These are phyloP conservation scores for Smithornis capensis DNA, from an alignment of 2,113 vertebrate genomes.

Conservation along the genomic window DNA sequence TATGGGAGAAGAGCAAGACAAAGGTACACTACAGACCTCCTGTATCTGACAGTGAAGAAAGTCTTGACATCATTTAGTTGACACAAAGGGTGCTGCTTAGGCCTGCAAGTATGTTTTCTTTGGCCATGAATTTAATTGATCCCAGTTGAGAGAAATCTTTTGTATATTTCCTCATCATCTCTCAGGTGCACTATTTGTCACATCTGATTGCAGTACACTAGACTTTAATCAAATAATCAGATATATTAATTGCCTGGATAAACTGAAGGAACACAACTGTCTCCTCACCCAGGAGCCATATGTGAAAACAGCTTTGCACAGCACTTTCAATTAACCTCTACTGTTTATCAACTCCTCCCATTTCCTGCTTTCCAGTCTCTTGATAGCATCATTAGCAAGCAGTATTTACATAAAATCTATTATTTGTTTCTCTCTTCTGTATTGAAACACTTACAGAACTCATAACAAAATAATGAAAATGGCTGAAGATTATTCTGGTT, in stretches of 20 bases:
- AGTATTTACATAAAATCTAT: conserved; percentile 20
- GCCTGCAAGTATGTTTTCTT: neutral
- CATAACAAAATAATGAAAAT: neutral
- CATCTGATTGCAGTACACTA: neutral
- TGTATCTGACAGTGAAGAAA: neutral
- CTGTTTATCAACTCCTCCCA: neutral
- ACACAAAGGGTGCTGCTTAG: neutral
- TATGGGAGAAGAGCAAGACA: neutral
- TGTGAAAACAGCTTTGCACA: neutral
- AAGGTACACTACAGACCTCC: neutral
- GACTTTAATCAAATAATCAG: neutral
- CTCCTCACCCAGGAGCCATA: neutral
- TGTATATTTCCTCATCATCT: neutral
- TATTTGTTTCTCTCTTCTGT: neutral
- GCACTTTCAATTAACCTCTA: neutral
- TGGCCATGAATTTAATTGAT: neutral
- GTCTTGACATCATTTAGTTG: neutral
- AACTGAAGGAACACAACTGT: neutral
- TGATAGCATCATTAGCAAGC: conserved; percentile 5
- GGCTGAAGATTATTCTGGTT: neutral
- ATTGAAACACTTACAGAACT: neutral
- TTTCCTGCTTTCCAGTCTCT: neutral
- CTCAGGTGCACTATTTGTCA: neutral
- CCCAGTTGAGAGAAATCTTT: neutral
- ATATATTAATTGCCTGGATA: neutral